phyloP scores from a whole-genome alignment of 2,888 invertebrate species.

The Elysia crispata region DNA sequence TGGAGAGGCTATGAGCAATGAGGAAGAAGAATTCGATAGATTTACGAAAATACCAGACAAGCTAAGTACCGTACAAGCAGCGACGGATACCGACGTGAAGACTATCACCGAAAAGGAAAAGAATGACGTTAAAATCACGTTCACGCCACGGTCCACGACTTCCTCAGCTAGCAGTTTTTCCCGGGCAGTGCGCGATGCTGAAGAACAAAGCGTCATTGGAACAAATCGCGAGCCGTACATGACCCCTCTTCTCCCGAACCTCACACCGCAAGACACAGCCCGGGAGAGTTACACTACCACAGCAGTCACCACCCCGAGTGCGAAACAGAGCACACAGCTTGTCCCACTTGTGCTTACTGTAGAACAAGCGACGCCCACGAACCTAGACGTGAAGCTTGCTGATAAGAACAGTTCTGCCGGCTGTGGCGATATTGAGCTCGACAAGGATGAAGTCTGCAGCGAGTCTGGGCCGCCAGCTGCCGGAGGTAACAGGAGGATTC shows the following conservation, averaged over 20 bases:
- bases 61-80: no score
- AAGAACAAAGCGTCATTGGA: background rate
- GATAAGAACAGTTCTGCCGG: background rate
- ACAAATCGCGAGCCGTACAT: conserved; percentile 9
- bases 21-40: background rate
- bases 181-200: background rate
- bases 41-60: no score
- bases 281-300: background rate
- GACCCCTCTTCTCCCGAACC: conserved; percentile 15
- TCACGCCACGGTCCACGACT: background rate
- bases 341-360: background rate
- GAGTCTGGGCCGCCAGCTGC: background rate
- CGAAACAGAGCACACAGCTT: background rate
- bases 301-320: background rate
- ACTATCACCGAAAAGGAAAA: no score
- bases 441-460: background rate
- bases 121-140: no score
- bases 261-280: background rate
- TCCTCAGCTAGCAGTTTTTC: background rate
- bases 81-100: background rate
- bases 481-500: background rate
- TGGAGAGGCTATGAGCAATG: background rate
- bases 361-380: background rate
- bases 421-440: background rate
- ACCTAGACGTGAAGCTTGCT: background rate